Percentiles rank a stretch among this genome's conserved stretches.
Evolutionary conservation across 2,888 invertebrate species (phyloP).

Genomic region (Geotrupes spiniger): DNA sequence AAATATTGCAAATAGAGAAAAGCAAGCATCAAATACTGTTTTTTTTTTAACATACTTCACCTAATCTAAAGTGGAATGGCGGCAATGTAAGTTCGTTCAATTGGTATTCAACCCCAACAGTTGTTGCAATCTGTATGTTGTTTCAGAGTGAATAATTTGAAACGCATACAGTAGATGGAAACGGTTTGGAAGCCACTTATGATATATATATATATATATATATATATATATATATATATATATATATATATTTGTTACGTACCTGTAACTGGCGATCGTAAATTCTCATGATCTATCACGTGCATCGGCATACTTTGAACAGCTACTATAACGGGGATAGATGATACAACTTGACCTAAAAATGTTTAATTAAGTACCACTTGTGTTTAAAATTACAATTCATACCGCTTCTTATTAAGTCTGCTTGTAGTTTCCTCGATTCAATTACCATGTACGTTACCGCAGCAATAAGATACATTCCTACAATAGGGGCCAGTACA

Average conservation of each 20-base stretch:
- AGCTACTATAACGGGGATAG: background rate
- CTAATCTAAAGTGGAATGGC: no score
- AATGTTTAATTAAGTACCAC: background rate
- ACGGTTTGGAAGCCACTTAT: no score
- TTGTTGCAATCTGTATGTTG: no score
- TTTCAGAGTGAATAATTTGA: no score
- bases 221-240: no score
- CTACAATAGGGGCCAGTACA: constrained; percentile 10
- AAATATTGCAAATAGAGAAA: no score
- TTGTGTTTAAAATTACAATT: background rate
- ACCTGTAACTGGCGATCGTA: constrained; percentile 20
- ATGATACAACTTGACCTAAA: constrained; percentile 5
- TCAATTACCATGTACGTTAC: constrained; percentile 12
- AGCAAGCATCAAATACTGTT: no score
- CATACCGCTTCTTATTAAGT: constrained; percentile 14
- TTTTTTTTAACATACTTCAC: no score
- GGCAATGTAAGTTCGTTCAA: no score
- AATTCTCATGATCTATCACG: background rate
- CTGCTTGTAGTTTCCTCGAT: constrained; percentile 13
- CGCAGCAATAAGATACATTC: constrained; percentile 9
- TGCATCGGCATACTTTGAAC: background rate
- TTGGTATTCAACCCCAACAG: no score
- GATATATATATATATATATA: no score
- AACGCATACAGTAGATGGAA: no score
- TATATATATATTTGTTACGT: background rate